Percentiles rank a stretch among this genome's conserved stretches.
phyloP scores from a whole-genome alignment of 2,888 invertebrate genomes.

The Phlogophora meticulosa region DNA sequence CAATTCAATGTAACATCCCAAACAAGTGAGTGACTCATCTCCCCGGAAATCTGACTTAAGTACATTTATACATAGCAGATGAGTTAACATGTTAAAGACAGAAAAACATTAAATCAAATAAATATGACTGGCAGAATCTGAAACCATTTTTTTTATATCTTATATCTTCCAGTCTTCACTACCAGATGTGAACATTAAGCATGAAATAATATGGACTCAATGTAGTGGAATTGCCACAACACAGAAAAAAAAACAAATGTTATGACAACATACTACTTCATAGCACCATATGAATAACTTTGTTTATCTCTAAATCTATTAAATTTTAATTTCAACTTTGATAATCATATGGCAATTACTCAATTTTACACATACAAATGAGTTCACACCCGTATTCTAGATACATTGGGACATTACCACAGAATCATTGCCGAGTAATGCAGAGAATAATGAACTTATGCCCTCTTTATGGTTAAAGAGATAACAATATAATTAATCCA shows the following conservation, averaged over 20 bases:
- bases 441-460: background rate
- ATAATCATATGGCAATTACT: background rate
- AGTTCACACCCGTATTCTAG: background rate
- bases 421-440: constrained; percentile 13
- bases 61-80: background rate
- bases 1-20: constrained; percentile 32
- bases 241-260: background rate
- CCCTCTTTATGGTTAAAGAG: constrained; percentile 11
- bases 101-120: constrained; percentile 7
- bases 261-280: background rate
- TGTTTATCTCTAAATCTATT: background rate
- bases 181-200: background rate
- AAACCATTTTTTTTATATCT: background rate
- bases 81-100: background rate
- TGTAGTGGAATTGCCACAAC: background rate
- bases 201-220: background rate
- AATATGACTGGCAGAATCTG: background rate
- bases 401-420: background rate
- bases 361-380: background rate
- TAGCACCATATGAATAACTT: background rate
- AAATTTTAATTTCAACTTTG: background rate
- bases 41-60: background rate
- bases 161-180: background rate
- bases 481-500: constrained; percentile 3
- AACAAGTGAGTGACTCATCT: constrained; percentile 34